Evolutionary conservation across 2,888 invertebrate species (phyloP), one percentile per base, ranked within the genome.

Genomic region (Epiblema foenella): DNA sequence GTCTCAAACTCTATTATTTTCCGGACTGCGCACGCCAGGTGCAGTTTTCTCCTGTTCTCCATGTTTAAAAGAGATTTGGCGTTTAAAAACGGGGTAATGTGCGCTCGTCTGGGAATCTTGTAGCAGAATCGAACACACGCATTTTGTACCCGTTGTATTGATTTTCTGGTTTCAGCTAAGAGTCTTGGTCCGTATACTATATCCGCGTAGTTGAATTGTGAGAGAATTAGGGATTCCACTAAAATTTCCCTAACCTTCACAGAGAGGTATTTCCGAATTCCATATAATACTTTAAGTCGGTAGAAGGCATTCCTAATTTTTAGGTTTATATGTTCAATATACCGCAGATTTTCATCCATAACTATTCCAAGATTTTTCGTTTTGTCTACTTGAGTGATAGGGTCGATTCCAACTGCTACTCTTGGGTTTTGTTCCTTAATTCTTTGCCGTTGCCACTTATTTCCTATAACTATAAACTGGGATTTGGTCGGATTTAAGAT

Each of bases 161-260:
- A n/a, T n/a, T n/a, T n/a, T n/a, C n/a, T n/a, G n/a, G n/a, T n/a
- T n/a, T n/a, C n/a, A n/a, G n/a, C n/a, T n/a, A 54, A 11, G 20
- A 54, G 8, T 11, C 54, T 54, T 20, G 54, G 54, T 54, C 54
- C 54, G 12, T 54, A 54, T 1, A 54, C 54, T 9, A 54, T 54
- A 20, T 54, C 54, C 18, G 20, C 54, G 54, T 54, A 54, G 54
- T 54, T 54, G 2, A 54, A 54, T 2, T 54, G 54, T 1, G 24
- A 54, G 24, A 54, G 54, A 9, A 54, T 20, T 54, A 54, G 24
- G 3, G 54, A 54, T 20, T 54, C 54, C 1, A 54, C 24, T 54
- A 7, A n/a, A n/a, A n/a, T n/a, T n/a, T n/a, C n/a, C n/a, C n/a
- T n/a, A n/a, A n/a, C n/a, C n/a, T n/a, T n/a, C 12, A 20, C 54